phyloP scores from a whole-genome alignment of 2,888 invertebrate genomes.

The Panopea generosa region DNA sequence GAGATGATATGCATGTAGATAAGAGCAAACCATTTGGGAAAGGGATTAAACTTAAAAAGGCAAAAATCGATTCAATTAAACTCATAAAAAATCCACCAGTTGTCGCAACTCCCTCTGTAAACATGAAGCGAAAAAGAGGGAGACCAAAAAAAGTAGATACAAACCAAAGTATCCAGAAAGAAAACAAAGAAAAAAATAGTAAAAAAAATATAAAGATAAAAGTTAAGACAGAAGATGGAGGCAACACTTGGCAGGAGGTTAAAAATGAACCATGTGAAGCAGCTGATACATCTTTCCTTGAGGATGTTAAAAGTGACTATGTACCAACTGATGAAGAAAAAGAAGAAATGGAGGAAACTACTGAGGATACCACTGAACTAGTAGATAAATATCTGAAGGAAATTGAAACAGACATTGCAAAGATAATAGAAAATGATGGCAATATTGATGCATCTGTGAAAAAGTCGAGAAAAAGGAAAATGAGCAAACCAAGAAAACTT shows the following conservation, averaged over 20 bases:
- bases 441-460: not conserved
- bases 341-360: not conserved
- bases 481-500: conserved; percentile 47
- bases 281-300: not conserved
- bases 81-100: not conserved
- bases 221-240: conserved; percentile 28
- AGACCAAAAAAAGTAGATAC: conserved; percentile 34
- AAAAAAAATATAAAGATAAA: conserved; percentile 15
- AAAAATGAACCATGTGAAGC: conserved; percentile 1
- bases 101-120: not conserved
- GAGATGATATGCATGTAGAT: conserved; percentile 10
- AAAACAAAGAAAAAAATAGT: not conserved
- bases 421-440: conserved; percentile 6
- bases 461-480: conserved; percentile 43
- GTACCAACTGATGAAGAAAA: not conserved
- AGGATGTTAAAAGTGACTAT: not conserved
- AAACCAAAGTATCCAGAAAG: too few species aligned
- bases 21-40: conserved; percentile 15
- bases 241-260: conserved; percentile 25
- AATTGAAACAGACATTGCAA: conserved; percentile 1
- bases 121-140: conserved; percentile 35
- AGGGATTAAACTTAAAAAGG: conserved; percentile 9
- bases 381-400: conserved; percentile 16
- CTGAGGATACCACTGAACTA: conserved; percentile 1
- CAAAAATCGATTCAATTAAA: not conserved